Percentiles rank a stretch among this genome's conserved stretches.
Conservation (phyloP, 2,888 invertebrate species). For the Drosophila yooni region DNA sequence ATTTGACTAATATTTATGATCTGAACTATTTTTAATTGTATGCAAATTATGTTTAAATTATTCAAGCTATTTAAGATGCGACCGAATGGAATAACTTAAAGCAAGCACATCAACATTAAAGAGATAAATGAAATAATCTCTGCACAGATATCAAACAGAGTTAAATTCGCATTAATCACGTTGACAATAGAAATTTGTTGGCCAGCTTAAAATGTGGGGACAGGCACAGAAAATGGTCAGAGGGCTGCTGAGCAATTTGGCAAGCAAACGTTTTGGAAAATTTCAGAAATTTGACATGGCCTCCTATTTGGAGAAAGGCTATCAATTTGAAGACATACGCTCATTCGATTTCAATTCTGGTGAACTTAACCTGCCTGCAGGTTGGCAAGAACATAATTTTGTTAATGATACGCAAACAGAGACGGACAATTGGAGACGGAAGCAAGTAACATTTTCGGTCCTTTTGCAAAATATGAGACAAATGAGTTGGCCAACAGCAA, state of each 20-base stretch:
- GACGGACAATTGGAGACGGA: neutral
- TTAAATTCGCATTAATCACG: conserved; percentile 54
- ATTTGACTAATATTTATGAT: neutral
- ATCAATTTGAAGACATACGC: conserved; percentile 46
- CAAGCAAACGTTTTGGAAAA: conserved; percentile 46
- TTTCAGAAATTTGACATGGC: conserved; percentile 27
- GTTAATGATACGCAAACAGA: conserved; percentile 67
- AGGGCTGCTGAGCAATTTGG: conserved; percentile 23
- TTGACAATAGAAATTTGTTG: conserved; percentile 44
- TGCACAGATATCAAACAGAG: conserved; percentile 31
- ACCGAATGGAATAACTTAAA: neutral
- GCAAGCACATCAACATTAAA: neutral
- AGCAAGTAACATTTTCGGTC: neutral
- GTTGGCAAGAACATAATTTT: conserved; percentile 40
- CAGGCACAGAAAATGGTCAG: neutral
- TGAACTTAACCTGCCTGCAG: conserved; percentile 43
- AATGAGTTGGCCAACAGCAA: conserved; percentile 34
- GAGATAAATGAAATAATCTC: conserved; percentile 11
- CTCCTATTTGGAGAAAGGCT: conserved; percentile 9
- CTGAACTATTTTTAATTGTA: neutral
- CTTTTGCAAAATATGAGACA: conserved; percentile 2
- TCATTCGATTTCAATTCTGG: conserved; percentile 27
- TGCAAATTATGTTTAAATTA: neutral
- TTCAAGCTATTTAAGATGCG: neutral
- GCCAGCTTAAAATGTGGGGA: conserved; percentile 2